phyloP scores from a whole-genome alignment of 2,113 vertebrate species.

The Notarius quadriscutis region DNA sequence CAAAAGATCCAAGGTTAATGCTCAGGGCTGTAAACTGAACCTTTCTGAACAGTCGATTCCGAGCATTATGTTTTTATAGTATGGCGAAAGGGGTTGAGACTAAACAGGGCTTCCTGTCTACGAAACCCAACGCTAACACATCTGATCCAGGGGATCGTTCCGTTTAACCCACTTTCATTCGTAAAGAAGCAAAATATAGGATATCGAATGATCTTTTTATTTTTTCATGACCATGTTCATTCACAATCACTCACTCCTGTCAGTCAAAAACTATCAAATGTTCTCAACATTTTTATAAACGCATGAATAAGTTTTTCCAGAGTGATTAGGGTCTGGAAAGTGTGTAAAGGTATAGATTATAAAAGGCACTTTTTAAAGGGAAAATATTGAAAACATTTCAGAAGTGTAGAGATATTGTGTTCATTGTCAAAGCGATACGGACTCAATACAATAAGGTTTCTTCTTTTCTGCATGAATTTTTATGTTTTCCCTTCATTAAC shows the following conservation, averaged over 20 bases:
- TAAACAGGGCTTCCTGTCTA: not conserved
- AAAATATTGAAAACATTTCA: too few species aligned
- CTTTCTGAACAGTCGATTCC: not conserved
- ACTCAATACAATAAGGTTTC: not conserved
- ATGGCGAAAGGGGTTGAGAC: not conserved
- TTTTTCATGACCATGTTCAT: not conserved
- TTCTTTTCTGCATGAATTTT: not conserved
- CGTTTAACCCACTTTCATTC: not conserved
- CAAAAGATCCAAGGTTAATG: conserved; percentile 17
- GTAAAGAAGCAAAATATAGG: not conserved
- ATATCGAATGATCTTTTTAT: not conserved
- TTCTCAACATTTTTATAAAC: too few species aligned
- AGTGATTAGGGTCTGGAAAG: not conserved
- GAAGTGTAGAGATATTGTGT: too few species aligned
- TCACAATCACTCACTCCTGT: too few species aligned
- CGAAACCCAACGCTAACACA: not conserved
- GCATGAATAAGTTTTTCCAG: too few species aligned
- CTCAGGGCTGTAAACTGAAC: conserved; percentile 17
- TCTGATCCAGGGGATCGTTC: not conserved
- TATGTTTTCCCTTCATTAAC: too few species aligned
- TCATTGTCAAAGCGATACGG: too few species aligned
- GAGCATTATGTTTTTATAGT: too few species aligned
- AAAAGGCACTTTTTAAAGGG: too few species aligned
- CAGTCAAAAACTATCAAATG: too few species aligned
- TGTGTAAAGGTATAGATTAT: too few species aligned